Percentiles rank a stretch among this genome's conserved stretches.
Conservation (phyloP, 2,113 vertebrate species). For the Nansenia antarctica region DNA sequence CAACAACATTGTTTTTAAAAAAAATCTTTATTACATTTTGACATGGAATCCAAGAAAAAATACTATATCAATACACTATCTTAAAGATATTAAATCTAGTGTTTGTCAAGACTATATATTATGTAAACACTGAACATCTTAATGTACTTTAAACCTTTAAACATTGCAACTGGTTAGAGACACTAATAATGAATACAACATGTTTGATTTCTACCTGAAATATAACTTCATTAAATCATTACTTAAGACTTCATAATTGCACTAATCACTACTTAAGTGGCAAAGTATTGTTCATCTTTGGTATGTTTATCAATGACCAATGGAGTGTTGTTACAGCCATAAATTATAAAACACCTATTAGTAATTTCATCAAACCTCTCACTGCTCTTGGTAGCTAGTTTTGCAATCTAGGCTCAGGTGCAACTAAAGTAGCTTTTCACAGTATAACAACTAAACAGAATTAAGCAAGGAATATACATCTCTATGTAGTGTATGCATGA, state of each 20-base stretch:
- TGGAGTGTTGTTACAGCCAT: not conserved
- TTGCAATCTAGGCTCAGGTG: constrained; percentile 4
- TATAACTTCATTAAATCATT: not conserved
- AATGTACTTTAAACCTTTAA: not conserved
- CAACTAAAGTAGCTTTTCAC: constrained; percentile 16
- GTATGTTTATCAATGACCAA: not conserved
- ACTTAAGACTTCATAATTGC: not conserved
- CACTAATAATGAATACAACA: not conserved
- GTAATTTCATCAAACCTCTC: not conserved
- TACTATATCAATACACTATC: not conserved
- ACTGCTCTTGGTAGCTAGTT: not conserved
- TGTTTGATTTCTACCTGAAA: constrained; percentile 13
- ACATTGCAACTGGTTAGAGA: not conserved
- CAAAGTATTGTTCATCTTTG: not conserved
- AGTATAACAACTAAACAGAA: not conserved
- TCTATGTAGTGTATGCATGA: not conserved
- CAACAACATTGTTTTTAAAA: no score
- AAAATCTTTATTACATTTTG: no score
- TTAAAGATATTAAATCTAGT: not conserved
- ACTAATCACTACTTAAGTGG: not conserved
- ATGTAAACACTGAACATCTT: not conserved
- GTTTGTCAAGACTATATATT: not conserved
- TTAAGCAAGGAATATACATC: not conserved
- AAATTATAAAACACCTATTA: not conserved
- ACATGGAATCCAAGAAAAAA: not conserved